Evolutionary conservation across 1,140 invertebrate species (phyloP).

Genomic region (Heliothis subflexa): DNA sequence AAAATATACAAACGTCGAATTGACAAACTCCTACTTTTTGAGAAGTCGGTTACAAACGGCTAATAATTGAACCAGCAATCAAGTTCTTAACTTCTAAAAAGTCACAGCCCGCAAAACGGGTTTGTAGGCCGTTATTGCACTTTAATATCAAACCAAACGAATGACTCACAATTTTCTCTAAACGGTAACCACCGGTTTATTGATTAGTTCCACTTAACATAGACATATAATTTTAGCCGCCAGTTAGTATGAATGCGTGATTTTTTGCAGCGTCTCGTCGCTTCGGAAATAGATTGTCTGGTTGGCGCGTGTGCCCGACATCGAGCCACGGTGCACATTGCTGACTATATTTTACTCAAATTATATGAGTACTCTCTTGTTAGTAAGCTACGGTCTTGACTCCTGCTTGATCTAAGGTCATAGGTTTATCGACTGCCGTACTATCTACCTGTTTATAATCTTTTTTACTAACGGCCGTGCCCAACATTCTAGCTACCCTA

Average conservation of each 20-base stretch:
- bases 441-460: too few relatives aligned
- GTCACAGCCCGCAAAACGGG: background rate
- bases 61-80: background rate
- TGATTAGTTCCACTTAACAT: conserved; percentile 28
- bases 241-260: conserved; percentile 38
- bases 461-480: too few relatives aligned
- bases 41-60: too few relatives aligned
- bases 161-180: conserved; percentile 33
- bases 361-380: conserved; percentile 8
- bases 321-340: background rate
- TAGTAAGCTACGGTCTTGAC: background rate
- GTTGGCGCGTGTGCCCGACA: conserved; percentile 21
- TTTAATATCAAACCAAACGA: background rate
- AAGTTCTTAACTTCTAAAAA: background rate
- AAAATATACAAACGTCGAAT: too few relatives aligned
- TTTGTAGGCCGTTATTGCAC: background rate
- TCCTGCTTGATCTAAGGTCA: background rate
- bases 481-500: too few relatives aligned
- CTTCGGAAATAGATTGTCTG: conserved; percentile 55
- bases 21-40: too few relatives aligned
- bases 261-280: conserved; percentile 47
- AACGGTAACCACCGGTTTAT: conserved; percentile 21
- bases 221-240: conserved; percentile 34
- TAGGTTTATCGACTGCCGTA: too few relatives aligned
- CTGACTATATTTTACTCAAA: conserved; percentile 6